Conservation (phyloP, 2,888 invertebrate species). For the Cerastoderma edule region DNA sequence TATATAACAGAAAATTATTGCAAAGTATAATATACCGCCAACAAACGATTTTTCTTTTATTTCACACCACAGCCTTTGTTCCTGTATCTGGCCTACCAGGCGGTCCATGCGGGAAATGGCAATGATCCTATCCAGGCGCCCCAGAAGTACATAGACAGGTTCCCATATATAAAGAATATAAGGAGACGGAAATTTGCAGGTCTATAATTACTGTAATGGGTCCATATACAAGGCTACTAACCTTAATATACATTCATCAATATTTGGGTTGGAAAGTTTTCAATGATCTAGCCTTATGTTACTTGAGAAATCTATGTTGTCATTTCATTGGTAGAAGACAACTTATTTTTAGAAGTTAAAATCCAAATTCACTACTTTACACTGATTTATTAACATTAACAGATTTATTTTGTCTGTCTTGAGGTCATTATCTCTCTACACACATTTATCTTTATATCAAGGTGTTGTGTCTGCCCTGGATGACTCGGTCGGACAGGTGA, state of each 20-base stretch:
- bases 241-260: no score
- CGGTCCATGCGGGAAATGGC: slow-evolving; percentile 93
- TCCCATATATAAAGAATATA: slow-evolving; percentile 88
- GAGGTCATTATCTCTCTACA: no score
- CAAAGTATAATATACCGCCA: no score
- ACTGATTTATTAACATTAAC: no score
- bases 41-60: neutral
- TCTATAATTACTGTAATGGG: slow-evolving; percentile 78
- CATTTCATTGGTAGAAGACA: neutral
- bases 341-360: neutral
- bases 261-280: no score
- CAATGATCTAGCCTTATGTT: no score
- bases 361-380: neutral
- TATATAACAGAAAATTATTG: no score
- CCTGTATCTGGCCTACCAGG: slow-evolving; percentile 83
- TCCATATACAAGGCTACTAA: no score
- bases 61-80: slow-evolving; percentile 68
- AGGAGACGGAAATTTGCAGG: slow-evolving; percentile 92
- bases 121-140: slow-evolving; percentile 93
- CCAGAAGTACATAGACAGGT: slow-evolving; percentile 87
- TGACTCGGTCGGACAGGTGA: slow-evolving; percentile 79
- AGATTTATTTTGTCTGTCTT: no score
- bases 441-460: slow-evolving; percentile 45
- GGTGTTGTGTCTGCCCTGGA: slow-evolving; percentile 82
- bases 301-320: neutral